Conservation (phyloP, 2,888 invertebrate species). For the Drosophila kokeensis region DNA sequence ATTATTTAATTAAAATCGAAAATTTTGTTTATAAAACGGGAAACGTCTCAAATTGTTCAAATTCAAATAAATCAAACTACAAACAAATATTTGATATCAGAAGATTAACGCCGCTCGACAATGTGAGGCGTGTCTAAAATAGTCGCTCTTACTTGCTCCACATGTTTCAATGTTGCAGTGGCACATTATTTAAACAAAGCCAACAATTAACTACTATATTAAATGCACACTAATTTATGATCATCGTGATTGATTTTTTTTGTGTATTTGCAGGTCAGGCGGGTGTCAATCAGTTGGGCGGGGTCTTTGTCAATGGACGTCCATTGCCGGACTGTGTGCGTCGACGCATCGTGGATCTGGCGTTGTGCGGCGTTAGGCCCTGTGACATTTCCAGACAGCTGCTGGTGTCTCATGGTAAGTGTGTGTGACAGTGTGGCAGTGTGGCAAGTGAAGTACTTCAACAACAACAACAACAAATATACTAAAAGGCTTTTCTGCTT, state of each 20-base stretch:
- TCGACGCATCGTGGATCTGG: conserved; percentile 96
- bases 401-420: conserved; percentile 93
- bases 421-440: conserved; percentile 84
- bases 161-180: background rate
- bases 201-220: background rate
- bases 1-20: too few species aligned
- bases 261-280: conserved; percentile 92
- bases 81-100: background rate
- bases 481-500: conserved; percentile 4
- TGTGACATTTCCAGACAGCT: conserved; percentile 98
- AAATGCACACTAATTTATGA: background rate
- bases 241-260: background rate
- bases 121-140: background rate
- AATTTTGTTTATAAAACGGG: too few species aligned
- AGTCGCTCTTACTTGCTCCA: background rate
- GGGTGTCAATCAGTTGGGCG: conserved; percentile 98
- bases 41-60: background rate
- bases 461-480: background rate
- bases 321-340: conserved; percentile 97
- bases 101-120: background rate
- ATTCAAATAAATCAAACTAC: background rate
- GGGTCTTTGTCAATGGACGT: conserved; percentile 98
- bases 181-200: background rate
- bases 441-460: background rate
- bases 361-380: conserved; percentile 96